Conservation (phyloP, 2,888 invertebrate genomes). For the Andrena praecox region DNA sequence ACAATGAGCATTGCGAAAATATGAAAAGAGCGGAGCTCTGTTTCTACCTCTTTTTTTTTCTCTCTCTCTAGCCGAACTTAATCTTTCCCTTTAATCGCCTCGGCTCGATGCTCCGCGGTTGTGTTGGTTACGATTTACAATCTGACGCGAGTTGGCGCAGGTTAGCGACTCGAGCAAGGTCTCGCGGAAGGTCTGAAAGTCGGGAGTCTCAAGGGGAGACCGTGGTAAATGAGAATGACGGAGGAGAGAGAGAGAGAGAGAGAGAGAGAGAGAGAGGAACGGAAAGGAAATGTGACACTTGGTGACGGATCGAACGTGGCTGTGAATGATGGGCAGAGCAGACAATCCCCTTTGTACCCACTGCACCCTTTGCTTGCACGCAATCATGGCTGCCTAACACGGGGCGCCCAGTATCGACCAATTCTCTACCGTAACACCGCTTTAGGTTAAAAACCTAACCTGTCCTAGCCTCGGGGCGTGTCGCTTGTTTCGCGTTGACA, state of each 20-base stretch:
- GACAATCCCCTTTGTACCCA: conserved; percentile 46
- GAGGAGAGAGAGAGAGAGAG: not conserved
- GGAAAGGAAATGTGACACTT: conserved; percentile 22
- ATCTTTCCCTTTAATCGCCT: not conserved
- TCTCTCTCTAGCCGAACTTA: not conserved
- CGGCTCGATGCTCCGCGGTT: conserved; percentile 24
- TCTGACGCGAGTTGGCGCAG: conserved; percentile 24
- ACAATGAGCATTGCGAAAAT: not conserved
- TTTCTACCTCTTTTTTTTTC: not conserved
- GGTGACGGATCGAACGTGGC: conserved; percentile 34
- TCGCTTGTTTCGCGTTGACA: conserved; percentile 63
- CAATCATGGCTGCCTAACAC: conserved; percentile 83
- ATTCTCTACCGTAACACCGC: conserved; percentile 65
- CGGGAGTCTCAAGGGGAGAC: not conserved
- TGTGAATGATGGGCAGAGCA: conserved; percentile 34
- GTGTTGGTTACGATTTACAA: conserved; percentile 8
- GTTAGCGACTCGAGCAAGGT: not conserved
- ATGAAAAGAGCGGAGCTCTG: not conserved
- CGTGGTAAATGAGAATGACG: not conserved
- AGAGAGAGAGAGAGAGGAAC: no score
- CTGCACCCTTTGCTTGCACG: conserved; percentile 80
- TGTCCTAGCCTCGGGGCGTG: conserved; percentile 67
- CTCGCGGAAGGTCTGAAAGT: not conserved
- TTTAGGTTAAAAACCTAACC: conserved; percentile 71
- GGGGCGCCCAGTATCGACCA: conserved; percentile 79